Evolutionary conservation across 2,797 vertebrate genomes (phyloP).

Genomic region (Sebastes taczanowskii): DNA sequence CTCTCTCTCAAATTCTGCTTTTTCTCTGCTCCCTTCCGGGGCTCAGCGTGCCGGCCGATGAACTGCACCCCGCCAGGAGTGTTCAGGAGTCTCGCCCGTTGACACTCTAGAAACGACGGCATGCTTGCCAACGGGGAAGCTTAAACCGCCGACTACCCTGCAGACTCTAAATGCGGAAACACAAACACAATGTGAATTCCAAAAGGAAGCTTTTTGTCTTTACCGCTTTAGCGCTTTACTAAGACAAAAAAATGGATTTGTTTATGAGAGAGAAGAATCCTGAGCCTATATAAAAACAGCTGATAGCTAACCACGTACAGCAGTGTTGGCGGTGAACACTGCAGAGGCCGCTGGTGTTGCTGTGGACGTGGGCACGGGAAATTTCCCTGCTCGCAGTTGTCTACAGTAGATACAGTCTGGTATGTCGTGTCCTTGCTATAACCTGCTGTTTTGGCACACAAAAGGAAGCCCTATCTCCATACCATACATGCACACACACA

Average conservation of each 20-base stretch:
- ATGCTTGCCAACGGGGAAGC: slow-evolving; percentile 38
- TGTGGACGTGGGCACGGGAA: slow-evolving; percentile 32
- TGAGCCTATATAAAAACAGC: background rate
- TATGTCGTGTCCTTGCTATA: slow-evolving; percentile 66
- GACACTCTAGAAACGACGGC: slow-evolving; percentile 31
- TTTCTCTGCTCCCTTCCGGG: slow-evolving; percentile 33
- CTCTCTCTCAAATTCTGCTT: slow-evolving; percentile 37
- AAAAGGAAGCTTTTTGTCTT: slow-evolving; percentile 7
- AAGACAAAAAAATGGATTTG: slow-evolving; percentile 7
- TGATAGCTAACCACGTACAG: slow-evolving; percentile 46
- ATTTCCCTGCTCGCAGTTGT: slow-evolving; percentile 42
- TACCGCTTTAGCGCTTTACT: background rate
- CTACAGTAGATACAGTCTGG: slow-evolving; percentile 46
- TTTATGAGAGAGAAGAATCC: background rate
- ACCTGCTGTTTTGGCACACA: slow-evolving; percentile 60
- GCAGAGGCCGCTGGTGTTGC: slow-evolving; percentile 24
- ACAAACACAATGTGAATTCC: slow-evolving; percentile 5
- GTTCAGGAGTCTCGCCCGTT: slow-evolving; percentile 40
- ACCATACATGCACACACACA: background rate
- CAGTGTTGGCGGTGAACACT: slow-evolving; percentile 19
- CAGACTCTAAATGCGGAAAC: slow-evolving; percentile 30
- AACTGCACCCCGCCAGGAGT: slow-evolving; percentile 48
- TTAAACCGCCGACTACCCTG: slow-evolving; percentile 15
- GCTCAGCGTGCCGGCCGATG: slow-evolving; percentile 33
- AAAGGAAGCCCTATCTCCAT: slow-evolving; percentile 26